Evolutionary conservation across 2,113 vertebrate genomes (phyloP), one percentile per base, ranked within the genome.

Genomic region (Elephas maximus): DNA sequence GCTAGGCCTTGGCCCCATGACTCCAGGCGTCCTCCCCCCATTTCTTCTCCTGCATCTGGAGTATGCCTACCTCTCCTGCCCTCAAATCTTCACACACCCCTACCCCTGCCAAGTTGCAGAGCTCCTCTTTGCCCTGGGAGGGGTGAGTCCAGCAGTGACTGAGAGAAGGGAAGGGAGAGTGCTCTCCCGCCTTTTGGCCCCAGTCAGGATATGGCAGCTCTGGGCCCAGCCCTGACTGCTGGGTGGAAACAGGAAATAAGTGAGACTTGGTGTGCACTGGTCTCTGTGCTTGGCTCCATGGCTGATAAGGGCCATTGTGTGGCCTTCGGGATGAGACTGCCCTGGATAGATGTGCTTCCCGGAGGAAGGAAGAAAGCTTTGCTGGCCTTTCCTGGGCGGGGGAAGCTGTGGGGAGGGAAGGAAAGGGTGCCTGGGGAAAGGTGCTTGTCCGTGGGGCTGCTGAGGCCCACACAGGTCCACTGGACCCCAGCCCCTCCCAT

Each of bases 231-330:
- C 98, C 95, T 97, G 94, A 97, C 96, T 63, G 2, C 88, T 96
- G 84, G 90, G 79, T 96, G 97, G 99, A 99, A 99, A 99, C 99
- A 99, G 99, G 99, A 99, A 99, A 98, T 98, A 97, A 98, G 98
- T 96, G 98, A 99, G 98, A 98, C 97, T 97, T 98, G 94, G 97
- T 98, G 98, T 98, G 77, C 94, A 51, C 93, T 93, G 82, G 92
- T 98, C 98, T 97, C 91, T 95, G 92, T 63, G 96, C 98, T 98
- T 98, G 98, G 98, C 99, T 99, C 98, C 98, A 98, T 2, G 0
- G 97, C 96, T 97, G 99, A 99, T 99, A 99, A 99, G 98, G 90
- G 90, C 98, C 96, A 99, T 99, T 99, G 99, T 99, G 98, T 98
- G 95, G 51, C 96, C 97, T 97, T 98, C 79, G 71, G 91, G 98